Evolutionary conservation across 2,797 vertebrate genomes (phyloP).

Genomic region (Falco novaeseelandiae): DNA sequence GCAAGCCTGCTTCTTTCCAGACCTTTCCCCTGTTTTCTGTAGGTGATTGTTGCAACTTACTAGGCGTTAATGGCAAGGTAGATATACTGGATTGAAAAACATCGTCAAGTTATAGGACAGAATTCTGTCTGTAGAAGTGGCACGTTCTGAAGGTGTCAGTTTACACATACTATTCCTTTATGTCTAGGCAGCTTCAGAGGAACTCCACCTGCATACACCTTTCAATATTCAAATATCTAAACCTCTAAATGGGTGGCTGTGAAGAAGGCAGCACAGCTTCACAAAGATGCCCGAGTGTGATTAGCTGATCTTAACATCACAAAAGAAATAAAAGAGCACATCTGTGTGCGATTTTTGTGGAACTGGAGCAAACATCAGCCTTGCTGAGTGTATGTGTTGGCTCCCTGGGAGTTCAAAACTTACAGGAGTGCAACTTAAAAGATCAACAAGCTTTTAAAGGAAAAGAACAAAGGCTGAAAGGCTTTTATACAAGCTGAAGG

Average conservation of each 20-base stretch:
- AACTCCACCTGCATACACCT: neutral
- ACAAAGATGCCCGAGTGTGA: neutral
- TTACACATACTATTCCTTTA: neutral
- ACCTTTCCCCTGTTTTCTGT: neutral
- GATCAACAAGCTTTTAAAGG: neutral
- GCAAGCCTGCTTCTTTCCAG: neutral
- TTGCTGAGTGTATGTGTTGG: neutral
- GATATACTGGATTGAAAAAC: neutral
- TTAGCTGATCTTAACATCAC: constrained; percentile 9
- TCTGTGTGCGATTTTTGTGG: neutral
- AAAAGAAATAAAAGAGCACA: constrained; percentile 10
- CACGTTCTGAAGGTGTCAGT: neutral
- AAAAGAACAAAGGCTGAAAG: neutral
- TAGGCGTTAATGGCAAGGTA: neutral
- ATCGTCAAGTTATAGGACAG: neutral
- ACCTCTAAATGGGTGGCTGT: neutral
- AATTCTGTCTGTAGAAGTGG: neutral
- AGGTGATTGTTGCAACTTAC: neutral
- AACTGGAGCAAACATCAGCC: neutral
- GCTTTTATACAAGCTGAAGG: neutral
- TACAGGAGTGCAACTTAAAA: neutral
- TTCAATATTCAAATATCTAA: neutral
- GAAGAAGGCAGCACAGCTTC: neutral
- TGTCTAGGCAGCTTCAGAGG: neutral
- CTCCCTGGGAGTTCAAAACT: neutral